Base-by-base conservation (phyloP, 2,888 invertebrate genomes). In the Agrochola macilenta region DNA sequence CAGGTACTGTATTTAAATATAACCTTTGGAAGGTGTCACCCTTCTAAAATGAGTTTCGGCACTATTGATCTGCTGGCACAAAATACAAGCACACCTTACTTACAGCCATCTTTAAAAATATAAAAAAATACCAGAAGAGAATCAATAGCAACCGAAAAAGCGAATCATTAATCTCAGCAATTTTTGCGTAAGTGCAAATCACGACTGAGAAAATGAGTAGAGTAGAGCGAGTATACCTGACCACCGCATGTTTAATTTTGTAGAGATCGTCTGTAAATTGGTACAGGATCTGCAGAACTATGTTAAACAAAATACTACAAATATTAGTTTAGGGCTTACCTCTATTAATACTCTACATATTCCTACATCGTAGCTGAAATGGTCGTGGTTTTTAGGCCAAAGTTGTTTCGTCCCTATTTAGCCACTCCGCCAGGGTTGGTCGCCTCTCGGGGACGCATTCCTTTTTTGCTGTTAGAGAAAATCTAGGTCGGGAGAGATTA, bases 1-100 rank as follows among this genome's bases (percentile, higher is more conserved):
- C 96, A 96, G 94, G 96, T 96, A 89, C 73, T 65, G 52, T 69
- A 73, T 70, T 57, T 65, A 43, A 63, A 66, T 70, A 30, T 0
- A 58, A 39, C 3, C 26, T 52, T 26, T 2, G 46, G 9, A 43
- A 30, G 60, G 1, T 63, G n/a, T 74, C 30, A 35, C 0, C 9
- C 14, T 5, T 3, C 14, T n/a, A 17, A 23, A 61, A 30, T 23
- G 4, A 1, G 7, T 26, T 30, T 69, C 0, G 14, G 23, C 11
- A 17, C 4, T 43, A 30, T 66, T 66, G 49, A 30, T 54, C 17
- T n/a, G 43, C 14, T 0, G 8, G 30, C 23, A 0, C 20, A 30
- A n/a, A 3, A 30, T 35, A 52, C 3, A n/a, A n/a, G 69, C 17
- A 54, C 11, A 20, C 30, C n/a, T 39, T 52, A 5, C n/a, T 39